Percentiles rank a stretch among this genome's conserved stretches.
Conservation (phyloP, 2,888 invertebrate genomes). For the Pseudococcus longispinus region DNA sequence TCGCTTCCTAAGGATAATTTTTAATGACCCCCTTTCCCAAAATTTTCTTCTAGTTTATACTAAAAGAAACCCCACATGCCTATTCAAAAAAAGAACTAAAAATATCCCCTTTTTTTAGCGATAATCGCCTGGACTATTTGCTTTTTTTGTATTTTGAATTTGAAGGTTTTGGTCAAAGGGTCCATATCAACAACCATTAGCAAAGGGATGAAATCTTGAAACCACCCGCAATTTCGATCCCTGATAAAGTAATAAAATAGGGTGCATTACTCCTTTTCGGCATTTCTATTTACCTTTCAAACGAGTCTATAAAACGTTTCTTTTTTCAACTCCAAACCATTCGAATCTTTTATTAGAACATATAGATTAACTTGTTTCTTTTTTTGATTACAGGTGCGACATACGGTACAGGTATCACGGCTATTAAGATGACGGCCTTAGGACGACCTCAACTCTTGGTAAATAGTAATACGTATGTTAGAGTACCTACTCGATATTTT, state of each 20-base stretch:
- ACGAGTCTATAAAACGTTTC: background rate
- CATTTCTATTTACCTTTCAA: background rate
- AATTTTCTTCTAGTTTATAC: too few relatives aligned
- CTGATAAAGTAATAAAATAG: background rate
- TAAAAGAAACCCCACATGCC: too few relatives aligned
- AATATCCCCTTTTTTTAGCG: too few relatives aligned
- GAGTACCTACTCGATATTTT: background rate
- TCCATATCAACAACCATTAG: background rate
- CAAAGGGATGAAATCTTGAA: background rate
- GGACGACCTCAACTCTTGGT: conserved; percentile 96
- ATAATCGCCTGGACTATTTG: too few relatives aligned
- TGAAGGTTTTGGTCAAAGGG: background rate
- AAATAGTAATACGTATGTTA: conserved; percentile 63
- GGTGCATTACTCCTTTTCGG: background rate
- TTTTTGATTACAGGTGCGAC: conserved; percentile 77
- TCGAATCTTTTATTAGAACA: background rate
- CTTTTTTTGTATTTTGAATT: background rate
- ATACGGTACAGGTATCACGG: conserved; percentile 94
- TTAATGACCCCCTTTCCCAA: too few relatives aligned
- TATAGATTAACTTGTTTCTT: background rate
- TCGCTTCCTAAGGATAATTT: too few relatives aligned
- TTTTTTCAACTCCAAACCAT: background rate
- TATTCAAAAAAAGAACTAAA: too few relatives aligned
- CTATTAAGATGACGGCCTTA: conserved; percentile 95
- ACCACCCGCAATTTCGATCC: background rate